These are phyloP conservation scores for Drosophila ezoana DNA, from an alignment of 2,888 invertebrate genomes.

Conservation along the genomic window DNA sequence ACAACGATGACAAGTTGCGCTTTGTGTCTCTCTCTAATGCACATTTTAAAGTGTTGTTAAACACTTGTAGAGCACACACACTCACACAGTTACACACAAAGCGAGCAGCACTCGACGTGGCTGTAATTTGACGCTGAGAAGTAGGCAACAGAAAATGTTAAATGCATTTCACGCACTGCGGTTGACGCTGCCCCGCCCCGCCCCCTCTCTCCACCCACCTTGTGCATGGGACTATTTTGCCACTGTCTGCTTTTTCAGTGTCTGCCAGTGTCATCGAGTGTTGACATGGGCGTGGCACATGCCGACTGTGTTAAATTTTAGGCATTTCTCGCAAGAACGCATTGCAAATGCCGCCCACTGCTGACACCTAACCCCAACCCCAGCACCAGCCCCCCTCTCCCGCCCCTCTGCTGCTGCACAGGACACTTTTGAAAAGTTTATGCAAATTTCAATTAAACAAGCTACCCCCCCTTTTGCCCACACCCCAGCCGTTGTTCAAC, in stretches of 20 bases:
- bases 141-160: conserved; percentile 70
- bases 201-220: neutral
- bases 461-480: conserved; percentile 7
- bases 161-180: conserved; percentile 75
- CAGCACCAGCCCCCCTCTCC: no score
- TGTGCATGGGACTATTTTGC: neutral
- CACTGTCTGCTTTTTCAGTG: conserved; percentile 6
- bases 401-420: conserved; percentile 17
- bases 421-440: conserved; percentile 50
- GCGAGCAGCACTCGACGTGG: conserved; percentile 53
- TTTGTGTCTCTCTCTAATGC: conserved; percentile 41
- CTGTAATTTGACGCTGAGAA: conserved; percentile 70
- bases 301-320: conserved; percentile 33
- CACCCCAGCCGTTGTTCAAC: conserved; percentile 40
- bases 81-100: conserved; percentile 12
- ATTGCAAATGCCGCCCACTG: conserved; percentile 1
- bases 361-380: neutral
- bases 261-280: conserved; percentile 63
- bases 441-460: conserved; percentile 70
- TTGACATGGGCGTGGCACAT: conserved; percentile 41
- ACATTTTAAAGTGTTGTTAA: conserved; percentile 37
- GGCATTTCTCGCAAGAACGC: conserved; percentile 34
- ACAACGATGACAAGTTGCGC: conserved; percentile 19
- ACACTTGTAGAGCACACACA: conserved; percentile 33
- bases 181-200: conserved; percentile 48